Percentiles rank a stretch among this genome's conserved stretches.
phyloP scores from a whole-genome alignment of 2,797 vertebrate genomes.

The Anguilla pacifica region DNA sequence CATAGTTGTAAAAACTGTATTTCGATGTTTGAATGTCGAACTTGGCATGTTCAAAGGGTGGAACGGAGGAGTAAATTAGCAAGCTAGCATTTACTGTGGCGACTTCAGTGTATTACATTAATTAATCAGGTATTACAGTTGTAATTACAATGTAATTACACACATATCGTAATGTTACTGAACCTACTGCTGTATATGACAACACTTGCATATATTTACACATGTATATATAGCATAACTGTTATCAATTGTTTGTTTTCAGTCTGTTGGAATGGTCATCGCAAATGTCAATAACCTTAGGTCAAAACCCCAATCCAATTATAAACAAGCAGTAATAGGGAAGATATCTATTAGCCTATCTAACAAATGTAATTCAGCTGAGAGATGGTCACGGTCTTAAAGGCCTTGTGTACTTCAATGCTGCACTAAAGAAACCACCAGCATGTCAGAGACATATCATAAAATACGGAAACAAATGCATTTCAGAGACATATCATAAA shows the following conservation, averaged over 20 bases:
- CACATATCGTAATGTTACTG: not conserved
- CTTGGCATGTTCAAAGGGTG: not conserved
- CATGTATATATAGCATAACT: not conserved
- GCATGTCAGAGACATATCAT: not conserved
- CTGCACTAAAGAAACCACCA: not conserved
- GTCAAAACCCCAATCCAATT: not conserved
- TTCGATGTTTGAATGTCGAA: not conserved
- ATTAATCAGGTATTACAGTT: no score
- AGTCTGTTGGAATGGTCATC: not conserved
- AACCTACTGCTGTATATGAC: not conserved
- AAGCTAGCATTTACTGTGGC: not conserved
- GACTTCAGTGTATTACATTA: not conserved
- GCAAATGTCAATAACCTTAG: not conserved
- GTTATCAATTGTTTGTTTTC: not conserved
- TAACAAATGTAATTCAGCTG: not conserved
- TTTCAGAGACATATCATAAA: not conserved
- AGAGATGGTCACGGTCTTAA: not conserved
- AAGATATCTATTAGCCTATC: not conserved
- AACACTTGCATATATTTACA: not conserved
- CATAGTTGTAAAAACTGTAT: not conserved
- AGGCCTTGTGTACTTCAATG: not conserved
- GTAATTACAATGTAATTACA: not conserved
- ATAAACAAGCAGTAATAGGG: not conserved
- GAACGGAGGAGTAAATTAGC: not conserved
- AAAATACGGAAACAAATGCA: not conserved